A percentile compares a stretch with the other conserved stretches of the same genome.
These are phyloP conservation scores for Mythimna vitellina DNA, from an alignment of 2,888 invertebrate genomes.

Conservation along the genomic window DNA sequence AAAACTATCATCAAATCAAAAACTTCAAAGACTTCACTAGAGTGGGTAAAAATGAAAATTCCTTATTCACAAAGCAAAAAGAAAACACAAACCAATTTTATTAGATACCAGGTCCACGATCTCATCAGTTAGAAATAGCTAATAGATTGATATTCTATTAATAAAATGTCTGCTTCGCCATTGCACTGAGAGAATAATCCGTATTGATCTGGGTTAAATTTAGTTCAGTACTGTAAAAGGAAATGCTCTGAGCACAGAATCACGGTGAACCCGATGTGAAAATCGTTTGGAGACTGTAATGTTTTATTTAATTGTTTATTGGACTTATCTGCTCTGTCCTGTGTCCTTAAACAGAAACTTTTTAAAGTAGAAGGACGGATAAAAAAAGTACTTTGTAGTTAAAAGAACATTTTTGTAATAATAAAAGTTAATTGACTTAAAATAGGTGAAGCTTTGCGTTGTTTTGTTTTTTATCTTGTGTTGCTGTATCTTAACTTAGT, in stretches of 20 bases:
- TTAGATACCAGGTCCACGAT: constrained; percentile 29
- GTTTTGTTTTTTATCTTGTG: constrained; percentile 25
- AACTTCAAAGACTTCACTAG: constrained; percentile 8
- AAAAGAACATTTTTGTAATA: constrained; percentile 40
- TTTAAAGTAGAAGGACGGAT: constrained; percentile 33
- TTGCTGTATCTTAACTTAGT: neutral
- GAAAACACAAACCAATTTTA: constrained; percentile 15
- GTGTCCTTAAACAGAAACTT: constrained; percentile 33
- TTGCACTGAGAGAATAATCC: constrained; percentile 77
- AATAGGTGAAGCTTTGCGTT: constrained; percentile 26
- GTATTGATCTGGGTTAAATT: constrained; percentile 87
- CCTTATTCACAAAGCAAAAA: neutral
- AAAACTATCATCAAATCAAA: constrained; percentile 10
- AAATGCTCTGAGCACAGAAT: constrained; percentile 60
- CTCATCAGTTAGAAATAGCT: constrained; percentile 58
- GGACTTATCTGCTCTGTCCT: constrained; percentile 53
- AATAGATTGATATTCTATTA: constrained; percentile 77
- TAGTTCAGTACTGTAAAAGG: constrained; percentile 70
- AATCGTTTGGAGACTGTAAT: constrained; percentile 57
- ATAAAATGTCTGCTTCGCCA: constrained; percentile 82
- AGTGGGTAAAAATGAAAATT: constrained; percentile 1
- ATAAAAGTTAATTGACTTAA: constrained; percentile 45
- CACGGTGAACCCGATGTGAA: constrained; percentile 50
- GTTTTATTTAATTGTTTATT: constrained; percentile 61
- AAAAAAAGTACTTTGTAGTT: constrained; percentile 40